phyloP scores from a whole-genome alignment of 1,140 invertebrate genomes.

The Drosophila lacertosa region DNA sequence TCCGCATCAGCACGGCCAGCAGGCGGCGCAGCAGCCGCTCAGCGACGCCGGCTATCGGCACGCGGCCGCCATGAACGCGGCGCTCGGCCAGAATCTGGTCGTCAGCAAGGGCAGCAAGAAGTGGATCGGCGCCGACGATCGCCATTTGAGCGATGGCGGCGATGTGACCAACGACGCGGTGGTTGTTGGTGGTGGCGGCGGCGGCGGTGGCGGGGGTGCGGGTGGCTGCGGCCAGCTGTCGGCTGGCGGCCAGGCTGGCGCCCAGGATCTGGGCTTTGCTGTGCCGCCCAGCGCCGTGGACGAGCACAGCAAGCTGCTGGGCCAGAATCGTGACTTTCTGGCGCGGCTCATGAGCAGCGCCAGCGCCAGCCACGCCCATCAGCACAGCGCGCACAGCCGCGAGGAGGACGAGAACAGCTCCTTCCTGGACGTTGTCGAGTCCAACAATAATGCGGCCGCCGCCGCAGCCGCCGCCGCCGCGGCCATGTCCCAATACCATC shows the following conservation, averaged over 20 bases:
- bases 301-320: slow-evolving; percentile 76
- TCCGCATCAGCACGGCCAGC: slow-evolving; percentile 54
- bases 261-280: slow-evolving; percentile 68
- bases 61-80: slow-evolving; percentile 67
- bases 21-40: slow-evolving; percentile 47
- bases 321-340: slow-evolving; percentile 79
- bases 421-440: slow-evolving; percentile 82
- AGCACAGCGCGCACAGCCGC: slow-evolving; percentile 65
- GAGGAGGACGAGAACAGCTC: slow-evolving; percentile 83
- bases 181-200: background rate
- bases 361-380: slow-evolving; percentile 64
- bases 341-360: slow-evolving; percentile 79
- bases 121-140: slow-evolving; percentile 78
- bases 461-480: slow-evolving; percentile 64
- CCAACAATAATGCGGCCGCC: slow-evolving; percentile 71
- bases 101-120: slow-evolving; percentile 84
- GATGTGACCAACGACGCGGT: slow-evolving; percentile 54
- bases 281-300: slow-evolving; percentile 72
- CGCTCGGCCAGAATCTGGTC: slow-evolving; percentile 78
- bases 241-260: slow-evolving; percentile 21
- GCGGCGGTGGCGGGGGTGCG: background rate
- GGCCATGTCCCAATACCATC: slow-evolving; percentile 77
- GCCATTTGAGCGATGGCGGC: slow-evolving; percentile 57
- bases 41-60: slow-evolving; percentile 62
- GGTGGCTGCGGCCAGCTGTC: slow-evolving; percentile 39